These are phyloP conservation scores for Circaetus gallicus DNA, from an alignment of 2,113 vertebrate species.

Conservation along the genomic window DNA sequence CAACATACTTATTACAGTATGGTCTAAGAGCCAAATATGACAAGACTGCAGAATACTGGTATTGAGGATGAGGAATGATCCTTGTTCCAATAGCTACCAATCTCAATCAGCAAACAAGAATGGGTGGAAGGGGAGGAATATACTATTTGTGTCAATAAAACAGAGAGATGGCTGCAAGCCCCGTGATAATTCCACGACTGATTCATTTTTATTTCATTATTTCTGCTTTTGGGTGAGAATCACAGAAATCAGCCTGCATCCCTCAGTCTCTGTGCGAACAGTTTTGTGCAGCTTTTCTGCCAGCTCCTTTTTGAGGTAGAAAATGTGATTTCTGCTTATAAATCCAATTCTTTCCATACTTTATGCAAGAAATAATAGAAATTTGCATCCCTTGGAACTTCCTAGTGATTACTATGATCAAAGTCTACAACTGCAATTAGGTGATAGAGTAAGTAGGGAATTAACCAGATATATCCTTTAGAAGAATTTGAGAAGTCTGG, in stretches of 20 bases:
- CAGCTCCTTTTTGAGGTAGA: not conserved
- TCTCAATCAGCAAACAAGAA: not conserved
- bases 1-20: not conserved
- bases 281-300: not conserved
- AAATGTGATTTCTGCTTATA: conserved; percentile 1
- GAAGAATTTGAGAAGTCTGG: not conserved
- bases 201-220: not conserved
- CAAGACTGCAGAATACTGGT: not conserved
- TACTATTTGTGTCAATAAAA: not conserved
- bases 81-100: not conserved
- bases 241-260: not conserved
- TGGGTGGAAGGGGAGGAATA: not conserved
- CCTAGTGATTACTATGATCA: not conserved
- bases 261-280: not conserved
- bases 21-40: not conserved
- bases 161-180: not conserved
- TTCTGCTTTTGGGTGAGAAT: not conserved
- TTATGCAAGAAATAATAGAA: not conserved
- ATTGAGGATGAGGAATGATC: not conserved
- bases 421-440: not conserved
- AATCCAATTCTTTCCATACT: not conserved
- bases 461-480: not conserved
- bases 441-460: not conserved
- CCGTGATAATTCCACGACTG: not conserved
- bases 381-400: not conserved